A percentile compares a stretch with the other conserved stretches of the same genome.
These are phyloP conservation scores for Pogona vitticeps DNA, from an alignment of 2,113 vertebrate species.

Conservation along the genomic window DNA sequence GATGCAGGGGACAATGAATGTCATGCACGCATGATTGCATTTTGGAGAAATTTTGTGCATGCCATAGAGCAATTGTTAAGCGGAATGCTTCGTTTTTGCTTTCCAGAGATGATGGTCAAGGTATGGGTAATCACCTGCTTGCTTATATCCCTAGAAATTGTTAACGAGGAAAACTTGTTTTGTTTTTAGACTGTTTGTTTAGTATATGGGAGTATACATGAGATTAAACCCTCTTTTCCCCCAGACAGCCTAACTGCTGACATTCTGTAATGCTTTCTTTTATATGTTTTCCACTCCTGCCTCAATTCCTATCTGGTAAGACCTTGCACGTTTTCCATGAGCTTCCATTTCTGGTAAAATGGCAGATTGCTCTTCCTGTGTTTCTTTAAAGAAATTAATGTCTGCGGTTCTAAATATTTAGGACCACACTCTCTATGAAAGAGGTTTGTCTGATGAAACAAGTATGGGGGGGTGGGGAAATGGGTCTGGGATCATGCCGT, in stretches of 20 bases:
- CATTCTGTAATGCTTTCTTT: conserved; percentile 40
- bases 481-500: neutral
- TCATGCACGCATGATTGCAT: conserved; percentile 76
- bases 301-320: conserved; percentile 64
- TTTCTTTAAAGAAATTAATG: neutral
- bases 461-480: conserved; percentile 21
- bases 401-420: neutral
- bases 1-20: conserved; percentile 56
- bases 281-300: conserved; percentile 62
- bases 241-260: neutral
- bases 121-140: conserved; percentile 71
- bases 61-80: conserved; percentile 64
- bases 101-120: conserved; percentile 75
- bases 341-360: conserved; percentile 18
- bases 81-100: conserved; percentile 71
- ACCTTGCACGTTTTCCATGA: conserved; percentile 52
- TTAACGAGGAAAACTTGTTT: conserved; percentile 30
- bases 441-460: neutral
- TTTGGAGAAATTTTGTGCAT: conserved; percentile 79
- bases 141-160: conserved; percentile 49
- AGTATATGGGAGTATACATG: conserved; percentile 13
- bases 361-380: neutral
- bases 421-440: neutral
- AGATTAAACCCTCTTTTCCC: conserved; percentile 1
- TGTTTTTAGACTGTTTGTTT: neutral